Conservation (phyloP, 1,140 invertebrate species). For the Camponotus floridanus region DNA sequence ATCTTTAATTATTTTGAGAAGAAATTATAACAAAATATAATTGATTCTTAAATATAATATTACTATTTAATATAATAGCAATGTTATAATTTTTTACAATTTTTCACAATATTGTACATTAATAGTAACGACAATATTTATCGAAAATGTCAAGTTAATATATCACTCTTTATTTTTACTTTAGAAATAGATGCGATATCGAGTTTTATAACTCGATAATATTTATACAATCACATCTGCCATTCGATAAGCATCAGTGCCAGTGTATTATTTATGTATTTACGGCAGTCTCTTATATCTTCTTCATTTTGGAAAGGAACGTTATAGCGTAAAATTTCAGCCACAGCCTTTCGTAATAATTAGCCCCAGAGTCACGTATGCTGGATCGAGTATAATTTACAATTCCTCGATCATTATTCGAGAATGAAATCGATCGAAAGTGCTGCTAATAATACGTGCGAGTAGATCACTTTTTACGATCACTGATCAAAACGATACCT, state of each 20-base stretch:
- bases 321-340: constrained; percentile 36
- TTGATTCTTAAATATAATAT: not conserved
- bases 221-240: not conserved
- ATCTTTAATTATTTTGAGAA: not conserved
- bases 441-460: constrained; percentile 64
- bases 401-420: constrained; percentile 40
- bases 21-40: not conserved
- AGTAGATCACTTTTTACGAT: constrained; percentile 35
- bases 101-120: not conserved
- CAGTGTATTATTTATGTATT: not conserved
- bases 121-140: not conserved
- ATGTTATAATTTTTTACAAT: not conserved
- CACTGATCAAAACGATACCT: constrained; percentile 58
- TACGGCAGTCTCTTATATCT: not conserved
- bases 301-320: not conserved
- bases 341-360: constrained; percentile 31
- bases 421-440: constrained; percentile 29
- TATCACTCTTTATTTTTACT: not conserved
- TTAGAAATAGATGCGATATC: not conserved
- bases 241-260: not conserved
- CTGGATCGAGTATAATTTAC: constrained; percentile 35
- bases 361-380: constrained; percentile 39
- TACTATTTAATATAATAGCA: too few relatives aligned
- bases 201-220: not conserved
- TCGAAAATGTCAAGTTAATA: not conserved